Percentiles rank a stretch among this genome's conserved stretches.
phyloP scores from a whole-genome alignment of 2,888 invertebrate species.

The Rugalucina vietnamica region DNA sequence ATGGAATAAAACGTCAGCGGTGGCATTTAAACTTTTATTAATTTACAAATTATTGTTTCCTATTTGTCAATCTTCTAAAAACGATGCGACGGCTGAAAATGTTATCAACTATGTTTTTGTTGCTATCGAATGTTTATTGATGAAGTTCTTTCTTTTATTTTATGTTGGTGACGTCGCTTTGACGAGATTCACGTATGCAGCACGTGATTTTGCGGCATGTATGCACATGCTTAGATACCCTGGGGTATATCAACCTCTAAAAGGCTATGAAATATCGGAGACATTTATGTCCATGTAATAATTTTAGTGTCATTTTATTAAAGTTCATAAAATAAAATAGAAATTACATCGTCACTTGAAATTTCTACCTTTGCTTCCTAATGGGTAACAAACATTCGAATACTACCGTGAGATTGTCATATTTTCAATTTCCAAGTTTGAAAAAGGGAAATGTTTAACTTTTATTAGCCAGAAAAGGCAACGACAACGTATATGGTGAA shows the following conservation, averaged over 20 bases:
- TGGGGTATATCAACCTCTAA: background rate
- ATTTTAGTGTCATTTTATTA: background rate
- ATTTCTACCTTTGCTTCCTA: background rate
- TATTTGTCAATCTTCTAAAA: background rate
- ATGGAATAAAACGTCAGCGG: slow-evolving; percentile 31
- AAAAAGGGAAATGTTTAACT: too few species aligned
- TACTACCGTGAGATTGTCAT: too few species aligned
- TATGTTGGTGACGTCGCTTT: background rate
- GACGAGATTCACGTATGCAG: background rate
- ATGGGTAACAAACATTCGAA: too few species aligned
- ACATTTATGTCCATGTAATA: background rate
- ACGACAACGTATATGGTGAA: too few species aligned
- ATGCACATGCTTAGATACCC: background rate
- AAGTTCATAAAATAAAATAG: background rate
- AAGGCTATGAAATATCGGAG: background rate
- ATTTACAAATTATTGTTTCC: slow-evolving; percentile 7
- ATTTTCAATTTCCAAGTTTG: too few species aligned
- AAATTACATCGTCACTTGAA: background rate
- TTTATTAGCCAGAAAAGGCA: too few species aligned
- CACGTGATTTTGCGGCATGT: background rate
- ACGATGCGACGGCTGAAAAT: background rate
- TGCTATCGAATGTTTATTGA: background rate
- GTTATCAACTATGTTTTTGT: background rate
- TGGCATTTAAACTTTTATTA: slow-evolving; percentile 5
- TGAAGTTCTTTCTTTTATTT: background rate